Evolutionary conservation across 1,140 invertebrate genomes (phyloP).

Genomic region (Ruditapes philippinarum): DNA sequence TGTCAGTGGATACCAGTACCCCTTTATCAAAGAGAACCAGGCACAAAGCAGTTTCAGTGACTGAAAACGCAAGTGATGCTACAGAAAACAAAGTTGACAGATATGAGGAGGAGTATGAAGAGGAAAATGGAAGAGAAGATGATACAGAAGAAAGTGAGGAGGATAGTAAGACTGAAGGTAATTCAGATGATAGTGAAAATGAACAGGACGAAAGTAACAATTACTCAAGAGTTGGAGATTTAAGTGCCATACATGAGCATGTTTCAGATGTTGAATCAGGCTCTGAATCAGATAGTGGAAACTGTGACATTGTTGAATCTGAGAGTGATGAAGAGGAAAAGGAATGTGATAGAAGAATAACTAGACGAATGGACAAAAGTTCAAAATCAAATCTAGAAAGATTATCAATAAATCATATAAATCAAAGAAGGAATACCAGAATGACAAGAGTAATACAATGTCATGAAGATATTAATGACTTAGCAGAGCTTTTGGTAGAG

Average conservation of each 20-base stretch:
- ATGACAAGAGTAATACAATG: background rate
- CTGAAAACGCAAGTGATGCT: too few species aligned
- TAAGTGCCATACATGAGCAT: constrained; percentile 65
- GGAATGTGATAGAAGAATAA: background rate
- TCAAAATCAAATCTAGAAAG: background rate
- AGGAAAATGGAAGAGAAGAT: background rate
- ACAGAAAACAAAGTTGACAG: too few species aligned
- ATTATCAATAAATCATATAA: constrained; percentile 43
- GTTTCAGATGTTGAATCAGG: constrained; percentile 29
- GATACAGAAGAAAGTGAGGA: constrained; percentile 51
- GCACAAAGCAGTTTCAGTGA: too few species aligned
- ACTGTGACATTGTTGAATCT: constrained; percentile 54
- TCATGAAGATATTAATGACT: constrained; percentile 9
- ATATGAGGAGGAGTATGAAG: too few species aligned
- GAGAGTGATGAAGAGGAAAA: background rate
- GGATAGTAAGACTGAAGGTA: constrained; percentile 39
- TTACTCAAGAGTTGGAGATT: background rate
- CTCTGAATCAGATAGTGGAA: constrained; percentile 35
- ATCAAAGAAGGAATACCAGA: background rate
- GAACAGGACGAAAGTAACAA: constrained; percentile 49
- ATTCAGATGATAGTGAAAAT: constrained; percentile 26
- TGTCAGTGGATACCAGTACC: too few species aligned
- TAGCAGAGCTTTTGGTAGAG: background rate
- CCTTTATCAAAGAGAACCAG: too few species aligned
- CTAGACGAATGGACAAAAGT: background rate